Evolutionary conservation across 2,797 vertebrate genomes (phyloP).

Genomic region (Pantherophis vulpinus): DNA sequence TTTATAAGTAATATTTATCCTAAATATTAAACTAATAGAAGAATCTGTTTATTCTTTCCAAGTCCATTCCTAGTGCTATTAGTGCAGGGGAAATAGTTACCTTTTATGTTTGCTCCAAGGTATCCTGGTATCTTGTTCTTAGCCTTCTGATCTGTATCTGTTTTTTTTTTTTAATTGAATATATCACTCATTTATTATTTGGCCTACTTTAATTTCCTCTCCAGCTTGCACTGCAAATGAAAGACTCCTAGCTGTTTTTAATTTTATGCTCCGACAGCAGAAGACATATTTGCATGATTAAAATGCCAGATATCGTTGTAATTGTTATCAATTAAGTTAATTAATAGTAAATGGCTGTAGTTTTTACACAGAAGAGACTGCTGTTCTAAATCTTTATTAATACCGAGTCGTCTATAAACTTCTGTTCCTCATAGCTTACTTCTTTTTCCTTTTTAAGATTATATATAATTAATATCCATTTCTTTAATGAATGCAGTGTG

Average conservation of each 20-base stretch:
- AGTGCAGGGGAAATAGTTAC: not conserved
- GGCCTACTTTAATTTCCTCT: slow-evolving; percentile 65
- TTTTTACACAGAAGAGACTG: slow-evolving; percentile 48
- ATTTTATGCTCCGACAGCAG: slow-evolving; percentile 67
- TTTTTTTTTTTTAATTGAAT: slow-evolving; percentile 50
- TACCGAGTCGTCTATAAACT: slow-evolving; percentile 30
- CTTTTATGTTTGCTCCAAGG: slow-evolving; percentile 11
- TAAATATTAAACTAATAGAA: not conserved
- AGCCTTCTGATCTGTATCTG: slow-evolving; percentile 35
- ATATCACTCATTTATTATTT: slow-evolving; percentile 54
- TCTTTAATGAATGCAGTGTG: slow-evolving; percentile 26
- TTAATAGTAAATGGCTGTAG: slow-evolving; percentile 62
- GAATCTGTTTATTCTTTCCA: not conserved
- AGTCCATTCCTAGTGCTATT: not conserved
- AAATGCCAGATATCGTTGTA: slow-evolving; percentile 68
- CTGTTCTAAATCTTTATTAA: slow-evolving; percentile 57
- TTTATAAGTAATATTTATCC: not conserved
- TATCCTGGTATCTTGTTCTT: not conserved
- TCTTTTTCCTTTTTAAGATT: slow-evolving; percentile 35
- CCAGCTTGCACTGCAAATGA: slow-evolving; percentile 59
- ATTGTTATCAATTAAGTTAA: slow-evolving; percentile 73
- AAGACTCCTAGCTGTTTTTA: slow-evolving; percentile 66
- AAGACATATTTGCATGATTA: slow-evolving; percentile 72
- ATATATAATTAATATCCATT: slow-evolving; percentile 50
- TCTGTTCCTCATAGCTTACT: slow-evolving; percentile 27